phyloP scores from a whole-genome alignment of 2,113 vertebrate species.

The Psilopsiagon aurifrons region DNA sequence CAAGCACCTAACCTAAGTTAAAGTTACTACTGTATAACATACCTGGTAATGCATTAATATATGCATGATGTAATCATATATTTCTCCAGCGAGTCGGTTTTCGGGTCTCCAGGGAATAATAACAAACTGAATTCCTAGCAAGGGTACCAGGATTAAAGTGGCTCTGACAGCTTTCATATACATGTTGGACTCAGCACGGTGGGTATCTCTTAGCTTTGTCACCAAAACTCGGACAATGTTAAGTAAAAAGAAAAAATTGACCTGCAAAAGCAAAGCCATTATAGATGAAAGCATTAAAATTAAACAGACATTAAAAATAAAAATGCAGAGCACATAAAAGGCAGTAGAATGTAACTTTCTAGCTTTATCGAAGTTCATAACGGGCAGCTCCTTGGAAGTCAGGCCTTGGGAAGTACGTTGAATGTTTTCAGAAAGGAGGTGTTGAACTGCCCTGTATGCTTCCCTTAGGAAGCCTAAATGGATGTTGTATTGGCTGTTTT shows the following conservation, averaged over 20 bases:
- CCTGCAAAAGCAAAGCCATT: conserved; percentile 72
- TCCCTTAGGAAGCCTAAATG: background rate
- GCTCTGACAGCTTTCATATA: conserved; percentile 98
- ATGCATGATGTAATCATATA: conserved; percentile 97
- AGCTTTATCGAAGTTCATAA: background rate
- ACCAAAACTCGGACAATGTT: conserved; percentile 96
- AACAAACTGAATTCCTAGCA: conserved; percentile 95
- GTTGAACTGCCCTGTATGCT: background rate
- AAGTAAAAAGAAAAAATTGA: conserved; percentile 96
- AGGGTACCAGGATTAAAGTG: conserved; percentile 93
- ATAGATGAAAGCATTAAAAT: background rate
- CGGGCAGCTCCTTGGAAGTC: background rate
- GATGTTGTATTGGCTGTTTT: background rate
- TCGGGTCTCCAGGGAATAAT: conserved; percentile 96
- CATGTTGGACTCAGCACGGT: conserved; percentile 92
- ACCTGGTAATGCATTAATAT: conserved; percentile 98
- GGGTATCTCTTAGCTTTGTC: conserved; percentile 90
- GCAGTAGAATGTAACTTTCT: background rate
- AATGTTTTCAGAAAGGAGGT: background rate
- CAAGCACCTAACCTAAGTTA: background rate
- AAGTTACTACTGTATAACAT: background rate
- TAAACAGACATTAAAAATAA: background rate
- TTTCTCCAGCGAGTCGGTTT: conserved; percentile 88
- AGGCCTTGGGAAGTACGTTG: background rate
- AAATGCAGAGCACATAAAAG: background rate